Evolutionary conservation across 2,888 invertebrate species (phyloP).

Genomic region (Cosmorhoe ocellata): DNA sequence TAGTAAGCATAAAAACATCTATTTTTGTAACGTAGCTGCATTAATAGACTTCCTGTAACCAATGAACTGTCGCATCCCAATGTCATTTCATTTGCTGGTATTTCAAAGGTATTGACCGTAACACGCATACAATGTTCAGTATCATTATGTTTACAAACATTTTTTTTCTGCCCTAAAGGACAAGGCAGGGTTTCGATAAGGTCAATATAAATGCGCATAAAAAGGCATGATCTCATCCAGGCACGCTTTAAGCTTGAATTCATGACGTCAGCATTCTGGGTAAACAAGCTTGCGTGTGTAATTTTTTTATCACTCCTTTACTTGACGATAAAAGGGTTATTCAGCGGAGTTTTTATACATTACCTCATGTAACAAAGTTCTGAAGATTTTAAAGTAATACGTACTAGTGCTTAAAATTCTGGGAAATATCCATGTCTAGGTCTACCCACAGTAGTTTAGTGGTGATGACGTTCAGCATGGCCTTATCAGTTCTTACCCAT

Average conservation of each 20-base stretch:
- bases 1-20: too few relatives aligned
- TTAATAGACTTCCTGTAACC: constrained; percentile 4
- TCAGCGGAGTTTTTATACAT: constrained; percentile 14
- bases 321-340: constrained; percentile 17
- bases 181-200: constrained; percentile 44
- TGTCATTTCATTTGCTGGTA: constrained; percentile 20
- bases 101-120: constrained; percentile 22
- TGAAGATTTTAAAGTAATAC: too few relatives aligned
- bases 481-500: constrained; percentile 5
- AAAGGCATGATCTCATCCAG: constrained; percentile 55
- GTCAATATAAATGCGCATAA: constrained; percentile 42
- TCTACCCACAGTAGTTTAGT: background rate
- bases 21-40: background rate
- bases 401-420: too few relatives aligned
- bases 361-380: too few relatives aligned
- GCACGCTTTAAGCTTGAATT: constrained; percentile 37
- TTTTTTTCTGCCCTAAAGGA: constrained; percentile 41
- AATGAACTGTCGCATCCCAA: constrained; percentile 13
- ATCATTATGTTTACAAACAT: constrained; percentile 22
- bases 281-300: constrained; percentile 52
- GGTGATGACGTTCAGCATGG: background rate
- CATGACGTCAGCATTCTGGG: constrained; percentile 53
- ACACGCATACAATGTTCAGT: constrained; percentile 20
- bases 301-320: constrained; percentile 44
- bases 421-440: background rate